Conservation (phyloP, 2,888 invertebrate species). For the Noctuana brunneofusca region DNA sequence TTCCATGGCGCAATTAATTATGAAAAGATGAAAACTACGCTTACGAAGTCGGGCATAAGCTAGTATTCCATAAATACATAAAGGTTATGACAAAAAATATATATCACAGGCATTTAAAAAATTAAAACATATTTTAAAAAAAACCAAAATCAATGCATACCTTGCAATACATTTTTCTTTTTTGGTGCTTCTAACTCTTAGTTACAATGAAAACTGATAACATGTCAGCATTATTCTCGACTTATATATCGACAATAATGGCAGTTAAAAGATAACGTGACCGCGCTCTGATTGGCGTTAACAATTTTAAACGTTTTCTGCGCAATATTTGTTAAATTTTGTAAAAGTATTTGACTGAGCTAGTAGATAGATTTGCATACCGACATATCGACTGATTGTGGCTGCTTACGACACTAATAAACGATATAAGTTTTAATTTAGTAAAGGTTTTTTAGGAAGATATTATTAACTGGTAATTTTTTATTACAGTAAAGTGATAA, state of each 20-base stretch:
- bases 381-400: neutral
- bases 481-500: too few relatives aligned
- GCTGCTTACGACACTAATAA: neutral
- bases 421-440: too few relatives aligned
- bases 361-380: neutral
- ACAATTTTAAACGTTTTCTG: constrained; percentile 22
- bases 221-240: constrained; percentile 19
- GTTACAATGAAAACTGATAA: constrained; percentile 12
- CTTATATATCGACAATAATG: constrained; percentile 25
- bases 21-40: too few relatives aligned
- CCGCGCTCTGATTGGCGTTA: constrained; percentile 22
- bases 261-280: constrained; percentile 17
- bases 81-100: too few relatives aligned
- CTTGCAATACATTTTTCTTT: constrained; percentile 1
- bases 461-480: too few relatives aligned
- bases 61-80: too few relatives aligned
- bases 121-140: neutral
- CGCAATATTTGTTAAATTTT: constrained; percentile 30
- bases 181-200: neutral
- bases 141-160: constrained; percentile 1
- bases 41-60: too few relatives aligned
- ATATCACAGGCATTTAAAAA: too few relatives aligned
- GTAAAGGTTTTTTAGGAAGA: too few relatives aligned
- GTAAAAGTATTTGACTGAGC: constrained; percentile 5
- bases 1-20: too few relatives aligned